phyloP scores from a whole-genome alignment of 2,113 vertebrate species.

The Lycaon pictus region DNA sequence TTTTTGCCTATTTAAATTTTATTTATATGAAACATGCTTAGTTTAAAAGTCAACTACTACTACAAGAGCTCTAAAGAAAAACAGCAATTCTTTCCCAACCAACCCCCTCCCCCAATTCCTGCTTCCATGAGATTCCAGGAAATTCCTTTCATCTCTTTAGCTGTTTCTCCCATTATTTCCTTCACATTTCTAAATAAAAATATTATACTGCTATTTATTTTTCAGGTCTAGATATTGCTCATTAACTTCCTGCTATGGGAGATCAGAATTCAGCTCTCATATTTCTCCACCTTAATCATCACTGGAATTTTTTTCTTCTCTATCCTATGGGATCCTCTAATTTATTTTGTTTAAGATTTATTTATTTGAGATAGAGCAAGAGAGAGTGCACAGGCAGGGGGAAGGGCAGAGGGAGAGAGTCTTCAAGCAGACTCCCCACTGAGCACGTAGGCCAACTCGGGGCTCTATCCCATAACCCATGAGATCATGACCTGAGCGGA shows the following conservation, averaged over 20 bases:
- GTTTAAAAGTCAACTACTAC: conserved; percentile 70
- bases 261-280: not conserved
- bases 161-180: not conserved
- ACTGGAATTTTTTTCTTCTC: not conserved
- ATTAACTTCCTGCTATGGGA: not conserved
- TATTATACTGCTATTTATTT: not conserved
- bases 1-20: conserved; percentile 68
- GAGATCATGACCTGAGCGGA: not conserved
- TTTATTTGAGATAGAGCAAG: not conserved
- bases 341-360: not conserved
- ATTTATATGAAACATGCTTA: conserved; percentile 66
- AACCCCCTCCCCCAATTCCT: not conserved
- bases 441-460: not conserved
- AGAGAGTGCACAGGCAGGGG: not conserved
- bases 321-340: not conserved
- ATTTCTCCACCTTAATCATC: not conserved
- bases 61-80: conserved; percentile 63
- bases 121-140: conserved; percentile 23
- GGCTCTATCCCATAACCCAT: not conserved
- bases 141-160: conserved; percentile 17
- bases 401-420: not conserved
- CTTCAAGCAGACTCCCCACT: not conserved
- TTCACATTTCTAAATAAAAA: conserved; percentile 14
- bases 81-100: not conserved
- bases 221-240: not conserved